Percentiles rank a stretch among this genome's conserved stretches.
Conservation (phyloP, 2,888 invertebrate species). For the Rotaria socialis region DNA sequence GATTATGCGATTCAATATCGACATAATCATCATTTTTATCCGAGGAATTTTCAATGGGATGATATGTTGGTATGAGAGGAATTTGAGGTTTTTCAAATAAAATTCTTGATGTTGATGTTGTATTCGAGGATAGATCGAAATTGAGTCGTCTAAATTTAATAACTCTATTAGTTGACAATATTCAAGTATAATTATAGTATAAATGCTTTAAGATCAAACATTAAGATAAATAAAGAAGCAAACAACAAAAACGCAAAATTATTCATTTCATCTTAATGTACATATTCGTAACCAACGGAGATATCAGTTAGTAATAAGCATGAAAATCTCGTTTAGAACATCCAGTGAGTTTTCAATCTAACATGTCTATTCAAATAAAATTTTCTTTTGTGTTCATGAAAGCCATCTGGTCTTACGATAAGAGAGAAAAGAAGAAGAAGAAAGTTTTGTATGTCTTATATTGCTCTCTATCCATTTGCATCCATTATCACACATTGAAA, state of each 20-base stretch:
- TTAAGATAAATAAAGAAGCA: neutral
- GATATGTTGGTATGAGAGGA: neutral
- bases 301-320: too few relatives aligned
- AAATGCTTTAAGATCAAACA: neutral
- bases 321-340: neutral
- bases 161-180: neutral
- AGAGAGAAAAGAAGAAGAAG: too few relatives aligned
- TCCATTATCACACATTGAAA: conserved; percentile 21
- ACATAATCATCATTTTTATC: neutral
- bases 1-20: conserved; percentile 11
- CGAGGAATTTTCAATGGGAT: neutral
- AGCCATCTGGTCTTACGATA: neutral
- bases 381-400: neutral
- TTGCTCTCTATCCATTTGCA: conserved; percentile 10
- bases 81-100: neutral
- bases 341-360: neutral
- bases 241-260: too few relatives aligned
- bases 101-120: neutral
- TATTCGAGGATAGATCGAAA: neutral
- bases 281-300: too few relatives aligned
- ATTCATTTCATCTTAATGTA: too few relatives aligned
- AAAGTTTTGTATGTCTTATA: neutral
- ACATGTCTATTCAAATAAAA: neutral
- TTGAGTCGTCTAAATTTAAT: neutral
- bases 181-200: conserved; percentile 11